Base-by-base conservation (phyloP, 1,140 invertebrate genomes). In the Himalopsyche phryganea region DNA sequence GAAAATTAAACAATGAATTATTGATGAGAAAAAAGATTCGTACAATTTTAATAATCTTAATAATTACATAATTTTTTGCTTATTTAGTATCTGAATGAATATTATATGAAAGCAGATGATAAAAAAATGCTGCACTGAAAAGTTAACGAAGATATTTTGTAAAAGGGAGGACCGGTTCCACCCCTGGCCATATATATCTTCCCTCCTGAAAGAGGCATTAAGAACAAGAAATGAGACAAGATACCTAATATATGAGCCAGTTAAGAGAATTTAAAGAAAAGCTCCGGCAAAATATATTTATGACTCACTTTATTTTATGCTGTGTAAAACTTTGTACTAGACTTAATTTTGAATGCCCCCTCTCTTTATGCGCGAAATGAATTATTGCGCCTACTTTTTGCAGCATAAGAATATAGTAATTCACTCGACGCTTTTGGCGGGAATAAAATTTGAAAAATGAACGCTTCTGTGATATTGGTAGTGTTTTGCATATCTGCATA, bases 231-330 rank as follows among this genome's bases (percentile, higher is more conserved):
- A 64, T 64, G 61, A 64, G 61, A 64, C 61, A 64, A 60, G 61
- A 64, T 64, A 64, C 61, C 61, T 64, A 64, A 64, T 60, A 64
- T 64, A 64, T 64, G 61, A 58, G 61, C 61, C 61, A 64, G 61
- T 64, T 64, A 64, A 64, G 61, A 64, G 61, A 64, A 64, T 64
- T 64, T 64, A 64, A 64, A 64, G 61, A 64, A 64, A 64, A 64
- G 61, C 61, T 52, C 61, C 52, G 54, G 54, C 58, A 60, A 64
- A 64, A 64, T 60, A 64, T 64, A 64, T 64, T 64, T 64, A 64
- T 64, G 61, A 60, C 61, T 60, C 61, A 64, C 61, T 64, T 64
- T 64, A 64, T 64, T 64, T 64, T 64, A 64, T 60, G 58, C 61
- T 64, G 61, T 64, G 61, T 64, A 64, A 64, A 64, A 64, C 61